phyloP scores from a whole-genome alignment of 2,888 invertebrate genomes.

The Lasioglossum villosulum region DNA sequence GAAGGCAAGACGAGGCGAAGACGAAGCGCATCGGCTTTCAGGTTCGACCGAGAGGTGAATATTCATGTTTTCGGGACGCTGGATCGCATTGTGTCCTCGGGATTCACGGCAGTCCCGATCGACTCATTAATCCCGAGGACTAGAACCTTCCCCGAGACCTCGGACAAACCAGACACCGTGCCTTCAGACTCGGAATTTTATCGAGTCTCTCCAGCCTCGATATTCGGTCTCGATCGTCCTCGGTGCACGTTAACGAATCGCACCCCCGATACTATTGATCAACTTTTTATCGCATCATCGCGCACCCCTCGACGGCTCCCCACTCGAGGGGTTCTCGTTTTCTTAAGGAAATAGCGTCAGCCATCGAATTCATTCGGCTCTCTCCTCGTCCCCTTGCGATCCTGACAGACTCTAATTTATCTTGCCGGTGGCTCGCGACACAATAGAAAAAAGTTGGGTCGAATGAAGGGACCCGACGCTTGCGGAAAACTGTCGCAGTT shows the following conservation, averaged over 20 bases:
- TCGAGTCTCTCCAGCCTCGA: background rate
- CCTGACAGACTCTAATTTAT: conserved; percentile 65
- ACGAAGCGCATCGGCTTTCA: conserved; percentile 10
- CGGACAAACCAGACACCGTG: background rate
- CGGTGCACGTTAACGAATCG: conserved; percentile 46
- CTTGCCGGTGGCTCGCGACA: conserved; percentile 23
- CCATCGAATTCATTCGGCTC: conserved; percentile 49
- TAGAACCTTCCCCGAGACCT: background rate
- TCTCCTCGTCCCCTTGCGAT: background rate
- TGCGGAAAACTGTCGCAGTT: conserved; percentile 20
- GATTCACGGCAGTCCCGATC: conserved; percentile 34
- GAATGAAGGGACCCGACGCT: background rate
- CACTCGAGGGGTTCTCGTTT: conserved; percentile 28
- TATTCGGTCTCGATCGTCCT: conserved; percentile 7
- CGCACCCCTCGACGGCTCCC: conserved; percentile 20
- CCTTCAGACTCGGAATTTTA: background rate
- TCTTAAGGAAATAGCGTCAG: conserved; percentile 43
- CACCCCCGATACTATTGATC: conserved; percentile 52
- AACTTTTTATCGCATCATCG: conserved; percentile 41
- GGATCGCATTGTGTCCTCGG: conserved; percentile 9
- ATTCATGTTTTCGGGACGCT: conserved; percentile 44
- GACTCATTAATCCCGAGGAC: conserved; percentile 28
- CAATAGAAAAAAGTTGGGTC: conserved; percentile 31
- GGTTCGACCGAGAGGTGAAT: conserved; percentile 37
- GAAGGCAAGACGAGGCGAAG: conserved; percentile 8